Conservation (phyloP, 1,140 invertebrate species). For the Calephelis virginiensis region DNA sequence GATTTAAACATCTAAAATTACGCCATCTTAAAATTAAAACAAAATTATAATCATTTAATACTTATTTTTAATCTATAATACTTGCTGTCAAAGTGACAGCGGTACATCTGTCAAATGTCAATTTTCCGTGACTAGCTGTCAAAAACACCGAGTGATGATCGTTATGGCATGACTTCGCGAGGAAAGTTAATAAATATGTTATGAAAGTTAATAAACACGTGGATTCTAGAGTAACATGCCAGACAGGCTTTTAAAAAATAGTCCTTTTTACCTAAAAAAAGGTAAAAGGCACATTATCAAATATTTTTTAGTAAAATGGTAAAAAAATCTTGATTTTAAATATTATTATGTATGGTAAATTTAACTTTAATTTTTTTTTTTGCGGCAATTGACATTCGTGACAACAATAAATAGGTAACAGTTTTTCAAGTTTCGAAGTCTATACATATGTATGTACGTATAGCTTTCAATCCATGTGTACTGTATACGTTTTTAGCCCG, state of each 20-base stretch:
- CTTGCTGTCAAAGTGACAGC: slow-evolving; percentile 54
- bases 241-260: background rate
- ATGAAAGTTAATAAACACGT: slow-evolving; percentile 6
- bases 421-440: too few species aligned
- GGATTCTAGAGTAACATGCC: background rate
- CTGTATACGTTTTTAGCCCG: too few species aligned
- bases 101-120: slow-evolving; percentile 57
- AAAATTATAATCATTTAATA: slow-evolving; percentile 61
- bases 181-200: background rate
- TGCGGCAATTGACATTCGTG: too few species aligned
- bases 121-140: slow-evolving; percentile 70
- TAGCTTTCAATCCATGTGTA: too few species aligned
- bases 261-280: background rate
- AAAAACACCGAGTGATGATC: slow-evolving; percentile 37
- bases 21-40: slow-evolving; percentile 72
- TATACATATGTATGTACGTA: too few species aligned
- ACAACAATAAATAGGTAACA: too few species aligned
- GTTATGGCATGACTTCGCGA: slow-evolving; percentile 17
- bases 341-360: too few species aligned
- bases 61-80: slow-evolving; percentile 73
- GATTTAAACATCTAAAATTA: slow-evolving; percentile 74
- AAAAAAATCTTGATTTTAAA: too few species aligned
- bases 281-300: background rate
- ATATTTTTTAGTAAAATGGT: too few species aligned
- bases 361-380: too few species aligned